Conservation (phyloP, 2,888 invertebrate species). For the Eupithecia exiguata region DNA sequence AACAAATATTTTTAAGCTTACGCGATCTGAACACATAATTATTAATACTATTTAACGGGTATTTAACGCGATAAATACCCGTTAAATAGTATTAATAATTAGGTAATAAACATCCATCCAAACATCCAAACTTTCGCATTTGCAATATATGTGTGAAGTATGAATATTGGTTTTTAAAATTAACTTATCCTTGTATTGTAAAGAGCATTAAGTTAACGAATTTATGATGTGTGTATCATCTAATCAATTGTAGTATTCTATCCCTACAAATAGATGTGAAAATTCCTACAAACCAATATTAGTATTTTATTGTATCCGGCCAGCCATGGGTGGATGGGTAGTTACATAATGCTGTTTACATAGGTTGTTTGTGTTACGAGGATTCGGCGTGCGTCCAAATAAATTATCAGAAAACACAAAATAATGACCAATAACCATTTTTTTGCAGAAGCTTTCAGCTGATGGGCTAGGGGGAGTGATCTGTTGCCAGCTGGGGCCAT, state of each 20-base stretch:
- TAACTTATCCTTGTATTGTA: neutral
- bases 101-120: too few species aligned
- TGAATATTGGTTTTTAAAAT: neutral
- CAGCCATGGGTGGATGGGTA: constrained; percentile 16
- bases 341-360: constrained; percentile 32
- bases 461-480: constrained; percentile 27
- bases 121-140: too few species aligned
- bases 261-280: constrained; percentile 3
- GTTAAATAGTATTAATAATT: too few species aligned
- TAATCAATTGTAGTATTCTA: neutral
- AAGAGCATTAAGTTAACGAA: neutral
- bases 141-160: too few species aligned
- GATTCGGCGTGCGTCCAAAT: constrained; percentile 34
- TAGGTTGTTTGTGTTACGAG: constrained; percentile 33
- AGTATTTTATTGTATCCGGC: constrained; percentile 25
- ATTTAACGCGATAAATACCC: too few species aligned
- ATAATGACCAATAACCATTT: constrained; percentile 31
- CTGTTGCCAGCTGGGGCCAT: constrained; percentile 26
- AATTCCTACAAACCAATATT: constrained; percentile 12
- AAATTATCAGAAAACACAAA: constrained; percentile 34
- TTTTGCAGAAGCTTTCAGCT: constrained; percentile 30
- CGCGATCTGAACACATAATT: too few species aligned
- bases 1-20: too few species aligned
- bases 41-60: too few species aligned
- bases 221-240: neutral